Conservation (phyloP, 2,888 invertebrate genomes). For the Nomada fabriciana region DNA sequence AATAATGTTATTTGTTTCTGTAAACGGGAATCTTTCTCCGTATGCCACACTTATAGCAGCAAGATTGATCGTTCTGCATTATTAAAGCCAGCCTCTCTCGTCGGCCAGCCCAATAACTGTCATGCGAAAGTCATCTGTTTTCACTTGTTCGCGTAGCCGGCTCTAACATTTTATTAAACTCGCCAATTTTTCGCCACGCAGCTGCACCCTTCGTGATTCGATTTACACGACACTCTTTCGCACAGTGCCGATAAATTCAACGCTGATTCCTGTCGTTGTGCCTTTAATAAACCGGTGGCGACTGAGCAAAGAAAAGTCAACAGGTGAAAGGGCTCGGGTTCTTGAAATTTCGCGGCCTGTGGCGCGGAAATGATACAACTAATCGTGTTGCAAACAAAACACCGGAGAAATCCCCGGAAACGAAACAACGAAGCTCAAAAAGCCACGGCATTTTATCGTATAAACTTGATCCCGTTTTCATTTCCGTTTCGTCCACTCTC, state of each 20-base stretch:
- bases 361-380: not conserved
- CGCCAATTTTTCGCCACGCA: constrained; percentile 53
- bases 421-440: constrained; percentile 3
- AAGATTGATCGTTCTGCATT: constrained; percentile 70
- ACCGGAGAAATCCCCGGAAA: not conserved
- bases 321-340: constrained; percentile 40
- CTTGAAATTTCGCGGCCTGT: constrained; percentile 12
- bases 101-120: constrained; percentile 64
- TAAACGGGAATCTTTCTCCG: constrained; percentile 45
- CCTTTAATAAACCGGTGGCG: constrained; percentile 24
- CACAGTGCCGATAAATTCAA: constrained; percentile 23
- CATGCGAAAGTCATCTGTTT: constrained; percentile 66
- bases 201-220: constrained; percentile 45
- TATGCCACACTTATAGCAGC: constrained; percentile 53
- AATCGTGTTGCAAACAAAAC: constrained; percentile 40
- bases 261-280: not conserved
- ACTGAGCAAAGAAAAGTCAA: constrained; percentile 38
- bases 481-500: not conserved
- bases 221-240: constrained; percentile 5
- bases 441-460: not conserved
- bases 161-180: constrained; percentile 65
- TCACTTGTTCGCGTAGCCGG: constrained; percentile 39
- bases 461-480: constrained; percentile 29
- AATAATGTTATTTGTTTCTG: constrained; percentile 36
- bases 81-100: constrained; percentile 59